Conservation (phyloP, 1,140 invertebrate genomes). For the Zaprionus ornatus region DNA sequence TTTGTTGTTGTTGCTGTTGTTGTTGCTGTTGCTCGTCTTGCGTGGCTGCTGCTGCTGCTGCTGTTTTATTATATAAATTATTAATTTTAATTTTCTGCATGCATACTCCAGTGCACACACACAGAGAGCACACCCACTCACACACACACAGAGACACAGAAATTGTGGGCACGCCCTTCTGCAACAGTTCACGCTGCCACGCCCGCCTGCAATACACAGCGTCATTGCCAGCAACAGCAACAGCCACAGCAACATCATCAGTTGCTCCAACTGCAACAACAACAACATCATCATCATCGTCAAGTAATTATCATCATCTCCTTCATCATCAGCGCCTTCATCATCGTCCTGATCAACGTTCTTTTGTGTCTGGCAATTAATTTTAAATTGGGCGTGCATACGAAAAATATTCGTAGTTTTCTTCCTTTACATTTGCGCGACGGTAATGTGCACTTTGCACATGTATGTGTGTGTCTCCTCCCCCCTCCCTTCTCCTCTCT, state of each 20-base stretch:
- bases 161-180: conserved; percentile 41
- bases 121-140: conserved; percentile 35
- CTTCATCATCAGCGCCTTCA: conserved; percentile 15
- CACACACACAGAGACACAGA: conserved; percentile 20
- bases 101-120: conserved; percentile 74
- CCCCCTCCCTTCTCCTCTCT: conserved; percentile 3
- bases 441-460: conserved; percentile 48
- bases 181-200: conserved; percentile 28
- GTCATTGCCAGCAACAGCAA: conserved; percentile 7
- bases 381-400: conserved; percentile 83
- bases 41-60: conserved; percentile 9
- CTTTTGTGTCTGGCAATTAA: conserved; percentile 84
- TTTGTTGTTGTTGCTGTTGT: conserved; percentile 33
- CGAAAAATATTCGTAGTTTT: conserved; percentile 82
- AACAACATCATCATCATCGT: conserved; percentile 3
- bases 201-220: conserved; percentile 8
- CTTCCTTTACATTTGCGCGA: conserved; percentile 67
- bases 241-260: conserved; percentile 14
- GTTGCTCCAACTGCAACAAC: conserved; percentile 8
- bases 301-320: conserved; percentile 6
- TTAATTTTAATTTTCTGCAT: conserved; percentile 84
- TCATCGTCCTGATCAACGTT: conserved; percentile 43
- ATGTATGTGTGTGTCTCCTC: conserved; percentile 12
- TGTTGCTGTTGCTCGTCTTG: conserved; percentile 50
- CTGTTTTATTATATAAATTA: conserved; percentile 80